phyloP scores from a whole-genome alignment of 2,797 vertebrate species.

The Eospalax fontanierii region DNA sequence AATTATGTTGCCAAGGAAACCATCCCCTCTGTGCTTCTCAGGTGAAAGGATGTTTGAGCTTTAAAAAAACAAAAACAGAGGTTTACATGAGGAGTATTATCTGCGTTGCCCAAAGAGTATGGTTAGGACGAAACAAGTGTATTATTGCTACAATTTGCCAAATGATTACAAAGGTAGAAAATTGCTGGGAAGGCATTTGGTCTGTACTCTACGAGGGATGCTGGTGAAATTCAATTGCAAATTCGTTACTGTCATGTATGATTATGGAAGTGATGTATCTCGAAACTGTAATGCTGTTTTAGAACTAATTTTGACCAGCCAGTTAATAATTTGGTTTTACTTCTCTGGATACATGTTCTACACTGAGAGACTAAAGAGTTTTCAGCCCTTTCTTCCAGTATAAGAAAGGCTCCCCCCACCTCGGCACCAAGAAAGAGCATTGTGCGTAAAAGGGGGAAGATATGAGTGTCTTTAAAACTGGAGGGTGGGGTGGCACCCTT shows the following conservation, averaged over 20 bases:
- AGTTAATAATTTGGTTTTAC: constrained; percentile 57
- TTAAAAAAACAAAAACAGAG: constrained; percentile 85
- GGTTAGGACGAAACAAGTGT: constrained; percentile 81
- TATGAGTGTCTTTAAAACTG: background rate
- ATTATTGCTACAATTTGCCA: constrained; percentile 79
- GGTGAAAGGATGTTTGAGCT: constrained; percentile 88
- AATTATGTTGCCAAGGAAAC: constrained; percentile 92
- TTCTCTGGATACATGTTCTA: constrained; percentile 28
- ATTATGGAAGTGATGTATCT: constrained; percentile 27
- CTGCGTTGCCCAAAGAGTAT: constrained; percentile 81
- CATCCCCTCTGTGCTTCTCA: constrained; percentile 76
- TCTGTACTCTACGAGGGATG: constrained; percentile 23
- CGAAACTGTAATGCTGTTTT: constrained; percentile 47
- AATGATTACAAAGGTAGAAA: constrained; percentile 79
- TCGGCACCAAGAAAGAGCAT: constrained; percentile 44
- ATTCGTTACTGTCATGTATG: constrained; percentile 58
- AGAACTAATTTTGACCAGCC: constrained; percentile 60
- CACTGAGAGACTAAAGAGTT: constrained; percentile 39
- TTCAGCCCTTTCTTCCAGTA: constrained; percentile 51
- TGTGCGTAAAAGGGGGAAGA: background rate
- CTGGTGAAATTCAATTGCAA: constrained; percentile 66
- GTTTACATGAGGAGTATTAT: constrained; percentile 81
- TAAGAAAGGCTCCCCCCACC: background rate
- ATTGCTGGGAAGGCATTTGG: constrained; percentile 59
- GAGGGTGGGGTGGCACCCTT: background rate